A percentile compares a stretch with the other conserved stretches of the same genome.
These are phyloP conservation scores for Zonitis immaculata DNA, from an alignment of 2,888 invertebrate genomes.

Conservation along the genomic window DNA sequence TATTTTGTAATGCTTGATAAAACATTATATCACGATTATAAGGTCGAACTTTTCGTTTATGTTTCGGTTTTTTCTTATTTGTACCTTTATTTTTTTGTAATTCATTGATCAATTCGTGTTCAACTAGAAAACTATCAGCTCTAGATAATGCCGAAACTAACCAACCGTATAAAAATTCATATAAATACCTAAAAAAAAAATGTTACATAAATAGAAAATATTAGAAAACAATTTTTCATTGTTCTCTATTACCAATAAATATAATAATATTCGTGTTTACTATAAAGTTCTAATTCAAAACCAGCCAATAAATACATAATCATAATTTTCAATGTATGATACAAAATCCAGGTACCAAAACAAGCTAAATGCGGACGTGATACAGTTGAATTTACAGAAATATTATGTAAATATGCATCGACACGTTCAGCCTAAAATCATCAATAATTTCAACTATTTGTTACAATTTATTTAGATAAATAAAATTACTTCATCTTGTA, in stretches of 20 bases:
- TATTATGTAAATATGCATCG: conserved; percentile 73
- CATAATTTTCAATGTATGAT: conserved; percentile 90
- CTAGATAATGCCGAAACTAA: conserved; percentile 84
- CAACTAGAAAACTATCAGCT: conserved; percentile 78
- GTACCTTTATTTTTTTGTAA: conserved; percentile 51
- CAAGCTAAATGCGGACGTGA: conserved; percentile 74
- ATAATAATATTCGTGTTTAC: conserved; percentile 93
- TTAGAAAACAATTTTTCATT: neutral
- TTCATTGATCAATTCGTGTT: conserved; percentile 55
- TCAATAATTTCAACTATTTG: neutral
- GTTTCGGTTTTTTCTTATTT: conserved; percentile 62
- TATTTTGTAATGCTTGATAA: conserved; percentile 86
- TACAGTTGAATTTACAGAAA: conserved; percentile 63
- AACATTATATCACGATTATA: conserved; percentile 81
- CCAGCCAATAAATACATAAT: conserved; percentile 90
- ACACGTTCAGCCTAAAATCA: conserved; percentile 76
- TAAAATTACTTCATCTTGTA: conserved; percentile 80
- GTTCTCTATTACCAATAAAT: conserved; percentile 87
- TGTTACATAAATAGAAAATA: neutral
- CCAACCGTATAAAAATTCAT: conserved; percentile 93
- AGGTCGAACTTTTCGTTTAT: conserved; percentile 59
- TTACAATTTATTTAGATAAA: conserved; percentile 1
- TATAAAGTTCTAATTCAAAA: conserved; percentile 92
- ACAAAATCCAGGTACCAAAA: conserved; percentile 92
- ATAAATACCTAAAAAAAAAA: conserved; percentile 66